phyloP scores from a whole-genome alignment of 2,113 vertebrate genomes.

The Formicarius rufipectus region DNA sequence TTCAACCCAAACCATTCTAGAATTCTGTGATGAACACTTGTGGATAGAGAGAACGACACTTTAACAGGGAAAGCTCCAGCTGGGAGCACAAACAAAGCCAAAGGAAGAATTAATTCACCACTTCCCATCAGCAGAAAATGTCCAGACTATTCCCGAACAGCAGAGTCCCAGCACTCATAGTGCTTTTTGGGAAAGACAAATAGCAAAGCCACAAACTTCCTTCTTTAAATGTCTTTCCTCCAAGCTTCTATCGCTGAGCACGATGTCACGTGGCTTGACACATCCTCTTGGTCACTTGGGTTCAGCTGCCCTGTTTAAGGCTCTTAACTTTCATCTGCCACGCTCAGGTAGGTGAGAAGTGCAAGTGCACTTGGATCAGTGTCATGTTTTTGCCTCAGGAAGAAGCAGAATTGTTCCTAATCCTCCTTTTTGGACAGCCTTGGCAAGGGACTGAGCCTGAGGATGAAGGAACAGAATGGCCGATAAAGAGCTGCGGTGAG shows the following conservation, averaged over 20 bases:
- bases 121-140: not conserved
- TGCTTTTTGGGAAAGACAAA: not conserved
- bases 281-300: not conserved
- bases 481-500: not conserved
- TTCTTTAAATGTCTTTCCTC: not conserved
- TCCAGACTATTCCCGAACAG: not conserved
- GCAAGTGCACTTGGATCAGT: not conserved
- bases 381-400: not conserved
- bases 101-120: not conserved
- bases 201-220: not conserved
- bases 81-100: not conserved
- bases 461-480: not conserved
- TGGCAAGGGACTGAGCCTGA: not conserved
- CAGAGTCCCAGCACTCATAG: not conserved
- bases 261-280: no score
- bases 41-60: not conserved
- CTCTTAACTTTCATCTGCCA: not conserved
- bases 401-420: not conserved
- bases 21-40: not conserved
- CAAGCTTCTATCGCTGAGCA: not conserved
- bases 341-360: no score
- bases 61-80: not conserved
- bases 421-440: not conserved
- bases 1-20: not conserved
- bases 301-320: not conserved